Percentiles rank a stretch among this genome's conserved stretches.
Evolutionary conservation across 1,140 invertebrate species (phyloP).

Genomic region (Drosophila tristis): DNA sequence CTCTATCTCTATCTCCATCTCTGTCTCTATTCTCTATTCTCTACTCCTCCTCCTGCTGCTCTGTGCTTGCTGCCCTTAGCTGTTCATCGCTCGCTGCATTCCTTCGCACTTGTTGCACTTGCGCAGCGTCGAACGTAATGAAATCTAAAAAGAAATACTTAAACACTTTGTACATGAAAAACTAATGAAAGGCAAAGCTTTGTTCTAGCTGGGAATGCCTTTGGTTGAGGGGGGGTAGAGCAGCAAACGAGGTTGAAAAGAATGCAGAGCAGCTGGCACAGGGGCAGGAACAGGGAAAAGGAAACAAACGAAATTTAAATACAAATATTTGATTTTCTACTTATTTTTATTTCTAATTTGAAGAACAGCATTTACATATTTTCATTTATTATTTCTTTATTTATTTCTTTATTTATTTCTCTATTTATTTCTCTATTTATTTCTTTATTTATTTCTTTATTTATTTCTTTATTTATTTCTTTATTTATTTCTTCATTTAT

Average conservation of each 20-base stretch:
- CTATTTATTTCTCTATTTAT: too few relatives aligned
- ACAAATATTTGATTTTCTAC: background rate
- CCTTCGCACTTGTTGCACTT: conserved; percentile 9
- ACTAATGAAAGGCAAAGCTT: conserved; percentile 3
- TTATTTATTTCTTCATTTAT: too few relatives aligned
- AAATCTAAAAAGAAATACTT: conserved; percentile 34
- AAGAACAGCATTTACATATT: too few relatives aligned
- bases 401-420: too few relatives aligned
- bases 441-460: too few relatives aligned
- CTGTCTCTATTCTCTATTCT: too few relatives aligned
- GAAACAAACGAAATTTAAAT: background rate
- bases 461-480: too few relatives aligned
- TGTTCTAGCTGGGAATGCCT: background rate
- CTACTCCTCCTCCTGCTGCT: background rate
- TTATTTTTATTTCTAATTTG: background rate
- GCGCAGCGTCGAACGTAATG: conserved; percentile 1
- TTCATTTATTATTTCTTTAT: too few relatives aligned
- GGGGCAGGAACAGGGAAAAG: too few relatives aligned
- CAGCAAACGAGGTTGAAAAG: too few relatives aligned
- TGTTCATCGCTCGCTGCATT: background rate
- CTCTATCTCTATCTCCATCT: conserved; percentile 20
- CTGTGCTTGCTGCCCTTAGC: conserved; percentile 43
- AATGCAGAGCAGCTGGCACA: too few relatives aligned
- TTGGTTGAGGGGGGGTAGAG: too few relatives aligned
- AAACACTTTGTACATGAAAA: conserved; percentile 8